Evolutionary conservation across 2,797 vertebrate genomes (phyloP), one percentile per base, ranked within the genome.

Genomic region (Prunella strophiata): DNA sequence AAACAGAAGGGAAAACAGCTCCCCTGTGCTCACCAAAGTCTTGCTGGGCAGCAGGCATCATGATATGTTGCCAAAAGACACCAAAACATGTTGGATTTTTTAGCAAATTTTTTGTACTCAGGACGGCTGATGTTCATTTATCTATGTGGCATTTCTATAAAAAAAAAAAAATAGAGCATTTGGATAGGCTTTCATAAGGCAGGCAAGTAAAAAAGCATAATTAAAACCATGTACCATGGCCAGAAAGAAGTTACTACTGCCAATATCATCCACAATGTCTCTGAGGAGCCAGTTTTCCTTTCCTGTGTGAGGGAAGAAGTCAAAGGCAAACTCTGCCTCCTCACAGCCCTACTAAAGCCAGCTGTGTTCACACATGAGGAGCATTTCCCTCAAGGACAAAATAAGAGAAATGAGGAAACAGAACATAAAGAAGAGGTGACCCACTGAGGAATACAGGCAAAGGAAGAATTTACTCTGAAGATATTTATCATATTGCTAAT

Each of bases 301-400:
- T 97, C 91, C 92, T 90, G 92, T 91, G 81, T 59, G 92, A 95
- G 75, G 42, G 78, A 93, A 92, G 85, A 62, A 57, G 82, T 93
- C 82, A 81, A 54, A 88, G 66, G 76, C 70, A 80, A 93, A 72
- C 57, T 68, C 36, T 73, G 58, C 58, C 83, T 90, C 79, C 75
- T 54, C 51, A 32, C 26, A 84, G 85, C 70, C 85, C 79, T 62
- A 20, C 61, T 50, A 45, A 85, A 96, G 67, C 91, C 92, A 96
- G 89, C 88, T 96, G 89, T 76, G 85, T 36, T 88, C 91, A 81
- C 40, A 74, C 70, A 88, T 2, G 36, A 78, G 76, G 66, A 93
- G 66, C 62, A 63, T 82, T 93, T 86, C 70, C 85, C 93, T 84
- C 62, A 73, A 79, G 91, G 88, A 76, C 34, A 84, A 91, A 93